Evolutionary conservation across 64 coral and sea anemone genomes (phyloP).

Genomic region (Stichodactyla mertensii): DNA sequence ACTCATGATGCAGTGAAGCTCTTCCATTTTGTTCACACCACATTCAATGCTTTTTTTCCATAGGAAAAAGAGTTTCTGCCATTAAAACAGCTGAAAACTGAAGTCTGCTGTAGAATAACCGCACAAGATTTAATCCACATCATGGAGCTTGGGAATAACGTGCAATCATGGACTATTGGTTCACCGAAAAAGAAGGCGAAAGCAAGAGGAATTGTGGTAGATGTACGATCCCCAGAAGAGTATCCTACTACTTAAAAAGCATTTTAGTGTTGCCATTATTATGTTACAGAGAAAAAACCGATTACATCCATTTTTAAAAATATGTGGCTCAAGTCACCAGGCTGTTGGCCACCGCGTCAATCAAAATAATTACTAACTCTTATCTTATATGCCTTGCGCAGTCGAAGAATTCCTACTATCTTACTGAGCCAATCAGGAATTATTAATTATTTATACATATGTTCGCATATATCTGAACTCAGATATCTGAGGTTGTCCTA

Average conservation of each 20-base stretch:
- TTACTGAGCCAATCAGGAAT: no score
- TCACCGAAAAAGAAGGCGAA: slow-evolving; percentile 49
- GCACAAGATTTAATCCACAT: slow-evolving; percentile 78
- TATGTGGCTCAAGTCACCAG: no score
- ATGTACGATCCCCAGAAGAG: slow-evolving; percentile 83
- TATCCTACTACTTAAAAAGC: slow-evolving; percentile 57
- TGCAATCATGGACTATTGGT: not conserved
- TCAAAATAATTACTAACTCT: no score
- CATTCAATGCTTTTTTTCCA: not conserved
- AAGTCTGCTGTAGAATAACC: slow-evolving; percentile 80
- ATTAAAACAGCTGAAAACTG: slow-evolving; percentile 68
- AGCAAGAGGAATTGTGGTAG: slow-evolving; percentile 73
- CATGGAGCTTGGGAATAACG: slow-evolving; percentile 57
- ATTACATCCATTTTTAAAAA: no score
- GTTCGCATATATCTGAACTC: no score
- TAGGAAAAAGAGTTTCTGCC: slow-evolving; percentile 93
- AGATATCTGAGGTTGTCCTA: no score
- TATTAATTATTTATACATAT: no score
- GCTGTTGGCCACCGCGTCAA: no score
- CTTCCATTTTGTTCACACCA: not conserved
- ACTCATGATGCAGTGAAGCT: not conserved
- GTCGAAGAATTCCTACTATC: no score
- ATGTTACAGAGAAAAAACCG: no score
- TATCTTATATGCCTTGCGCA: no score
- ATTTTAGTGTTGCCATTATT: not conserved